Conservation (phyloP, 1,140 invertebrate genomes). For the Procambarus clarkii region DNA sequence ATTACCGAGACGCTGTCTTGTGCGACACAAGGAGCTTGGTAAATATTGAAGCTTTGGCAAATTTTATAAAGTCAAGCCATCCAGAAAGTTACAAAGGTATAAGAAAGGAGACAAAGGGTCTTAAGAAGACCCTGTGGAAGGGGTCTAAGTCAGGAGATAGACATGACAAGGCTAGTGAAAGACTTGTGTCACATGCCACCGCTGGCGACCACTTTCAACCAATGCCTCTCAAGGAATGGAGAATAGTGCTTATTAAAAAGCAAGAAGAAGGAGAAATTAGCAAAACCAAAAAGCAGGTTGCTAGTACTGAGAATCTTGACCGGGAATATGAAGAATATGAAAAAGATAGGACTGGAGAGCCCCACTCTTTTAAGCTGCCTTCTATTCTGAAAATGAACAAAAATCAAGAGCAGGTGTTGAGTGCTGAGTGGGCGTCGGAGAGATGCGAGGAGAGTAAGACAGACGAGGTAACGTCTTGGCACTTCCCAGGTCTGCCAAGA, state of each 20-base stretch:
- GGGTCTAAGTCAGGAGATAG: background rate
- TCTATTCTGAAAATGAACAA: background rate
- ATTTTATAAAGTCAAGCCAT: background rate
- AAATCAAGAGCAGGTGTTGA: background rate
- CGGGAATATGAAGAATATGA: background rate
- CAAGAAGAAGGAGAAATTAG: background rate
- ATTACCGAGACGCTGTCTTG: background rate
- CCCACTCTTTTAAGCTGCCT: background rate
- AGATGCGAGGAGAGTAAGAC: background rate
- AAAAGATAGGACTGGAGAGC: background rate
- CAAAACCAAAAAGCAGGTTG: background rate
- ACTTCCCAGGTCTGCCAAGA: constrained; percentile 21
- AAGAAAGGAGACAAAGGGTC: background rate
- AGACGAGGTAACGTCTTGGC: background rate
- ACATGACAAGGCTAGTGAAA: background rate
- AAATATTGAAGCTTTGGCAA: background rate
- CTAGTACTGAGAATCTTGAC: background rate
- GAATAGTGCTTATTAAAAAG: constrained; percentile 48
- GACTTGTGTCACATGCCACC: background rate
- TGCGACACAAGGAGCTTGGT: background rate
- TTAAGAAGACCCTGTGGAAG: background rate
- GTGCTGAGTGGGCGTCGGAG: background rate
- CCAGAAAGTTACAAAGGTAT: too few relatives aligned
- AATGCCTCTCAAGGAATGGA: constrained; percentile 51
- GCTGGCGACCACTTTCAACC: background rate